Evolutionary conservation across 2,113 vertebrate genomes (phyloP), one percentile per base, ranked within the genome.

Genomic region (Dissostichus mawsoni): DNA sequence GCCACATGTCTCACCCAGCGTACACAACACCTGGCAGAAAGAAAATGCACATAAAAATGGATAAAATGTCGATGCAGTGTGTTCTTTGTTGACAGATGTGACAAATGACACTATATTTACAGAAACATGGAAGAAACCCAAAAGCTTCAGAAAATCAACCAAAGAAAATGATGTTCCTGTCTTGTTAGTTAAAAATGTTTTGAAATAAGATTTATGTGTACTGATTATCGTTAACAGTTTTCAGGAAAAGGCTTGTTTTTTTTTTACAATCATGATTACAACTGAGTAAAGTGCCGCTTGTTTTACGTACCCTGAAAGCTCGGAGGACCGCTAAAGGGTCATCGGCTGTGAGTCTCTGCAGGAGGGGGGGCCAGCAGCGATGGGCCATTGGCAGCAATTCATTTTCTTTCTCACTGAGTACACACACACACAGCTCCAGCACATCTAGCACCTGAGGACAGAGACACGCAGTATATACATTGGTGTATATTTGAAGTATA

Each of bases 381-480:
- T 99, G 97, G 79, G 95, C 96, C 95, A 99, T 90, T 16, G 98
- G 98, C 48, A 99, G 95, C 74, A 99, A 93, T 53, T 97, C 96
- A 64, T 96, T 93, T 87, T 96, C 91, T 1, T 89, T 91, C 78
- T 95, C 91, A 71, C 94, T 94, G 74, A 99, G 94, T 41, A 96
- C 87, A 0, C 63, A 62, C 3, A 98, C 93, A 16, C 97, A 97
- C 47, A 98, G 89, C 83, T 96, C 95, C 84, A 99, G 88, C 61
- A 98, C 92, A 0, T 98, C 96, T 90, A 99, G 78, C 2, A 96
- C 95, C 98, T 99, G 36, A 14, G 41, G 25, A 80, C 23, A 74
- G 7, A 74, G 1, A 73, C 29, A 75, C 4, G 70, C 20, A 73
- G 29, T 9, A 14, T 29, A 20, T 1, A 41, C 29, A 29, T 29